A percentile compares a stretch with the other conserved stretches of the same genome.
Conservation (phyloP, 2,797 vertebrate genomes). For the Sarcophilus harrisii region DNA sequence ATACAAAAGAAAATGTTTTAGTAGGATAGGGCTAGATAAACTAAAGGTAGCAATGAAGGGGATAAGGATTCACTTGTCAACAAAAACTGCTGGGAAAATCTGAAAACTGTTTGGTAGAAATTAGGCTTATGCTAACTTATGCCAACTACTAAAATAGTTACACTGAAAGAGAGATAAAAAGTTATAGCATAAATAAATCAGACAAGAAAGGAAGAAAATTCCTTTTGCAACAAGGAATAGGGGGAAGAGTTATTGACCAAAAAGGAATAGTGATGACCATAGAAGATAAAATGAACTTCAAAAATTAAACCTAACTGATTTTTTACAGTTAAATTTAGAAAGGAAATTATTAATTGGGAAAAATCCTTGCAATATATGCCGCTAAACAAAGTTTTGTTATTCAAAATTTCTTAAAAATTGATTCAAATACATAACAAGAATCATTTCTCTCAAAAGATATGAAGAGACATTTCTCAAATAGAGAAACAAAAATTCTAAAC, state of each 20-base stretch:
- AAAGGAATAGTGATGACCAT: not conserved
- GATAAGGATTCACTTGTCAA: not conserved
- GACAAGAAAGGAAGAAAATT: not conserved
- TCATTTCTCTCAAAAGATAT: not conserved
- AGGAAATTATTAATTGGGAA: not conserved
- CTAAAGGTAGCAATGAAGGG: not conserved
- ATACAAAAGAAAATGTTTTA: not conserved
- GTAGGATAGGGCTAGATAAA: not conserved
- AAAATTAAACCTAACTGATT: not conserved
- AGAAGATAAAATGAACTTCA: not conserved
- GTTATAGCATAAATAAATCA: not conserved
- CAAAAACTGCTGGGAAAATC: not conserved
- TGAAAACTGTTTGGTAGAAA: not conserved
- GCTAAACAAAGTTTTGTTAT: not conserved
- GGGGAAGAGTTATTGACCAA: not conserved
- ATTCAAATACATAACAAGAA: not conserved
- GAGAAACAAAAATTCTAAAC: not conserved
- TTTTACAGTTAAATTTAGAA: not conserved
- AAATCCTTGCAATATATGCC: not conserved
- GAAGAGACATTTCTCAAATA: not conserved
- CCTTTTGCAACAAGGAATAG: not conserved
- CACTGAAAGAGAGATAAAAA: not conserved
- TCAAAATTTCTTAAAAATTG: not conserved
- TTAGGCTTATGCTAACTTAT: not conserved
- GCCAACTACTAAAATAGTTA: not conserved